phyloP scores from a whole-genome alignment of 1,140 invertebrate species.

The Leptopilina clavipes region DNA sequence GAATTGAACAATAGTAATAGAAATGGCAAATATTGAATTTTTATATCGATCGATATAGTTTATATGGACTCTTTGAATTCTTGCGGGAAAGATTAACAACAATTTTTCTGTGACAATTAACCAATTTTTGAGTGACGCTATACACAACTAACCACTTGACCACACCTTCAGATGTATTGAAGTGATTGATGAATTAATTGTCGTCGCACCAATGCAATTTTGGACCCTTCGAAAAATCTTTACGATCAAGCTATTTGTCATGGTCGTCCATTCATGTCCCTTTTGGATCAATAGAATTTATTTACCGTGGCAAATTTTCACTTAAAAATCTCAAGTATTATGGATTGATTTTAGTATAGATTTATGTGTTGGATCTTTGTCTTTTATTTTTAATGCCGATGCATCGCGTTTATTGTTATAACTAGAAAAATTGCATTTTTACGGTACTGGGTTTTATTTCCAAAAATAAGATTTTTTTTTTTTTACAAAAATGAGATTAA shows the following conservation, averaged over 20 bases:
- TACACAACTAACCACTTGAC: constrained; percentile 76
- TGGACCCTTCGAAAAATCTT: constrained; percentile 48
- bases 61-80: no score
- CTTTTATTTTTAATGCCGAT: neutral
- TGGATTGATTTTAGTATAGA: neutral
- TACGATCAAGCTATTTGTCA: constrained; percentile 38
- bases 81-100: constrained; percentile 68
- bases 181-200: constrained; percentile 74
- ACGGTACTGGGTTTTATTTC: no score
- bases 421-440: no score
- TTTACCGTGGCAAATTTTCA: constrained; percentile 25
- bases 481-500: no score
- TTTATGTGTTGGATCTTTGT: neutral
- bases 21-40: no score
- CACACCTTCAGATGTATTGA: constrained; percentile 58
- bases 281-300: constrained; percentile 23
- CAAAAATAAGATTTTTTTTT: no score
- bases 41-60: no score
- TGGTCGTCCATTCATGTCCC: constrained; percentile 2
- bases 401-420: neutral
- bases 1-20: neutral
- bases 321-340: constrained; percentile 14
- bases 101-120: constrained; percentile 64
- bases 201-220: constrained; percentile 42
- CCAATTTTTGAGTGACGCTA: constrained; percentile 72